Evolutionary conservation across 30 jellyfish, hydroid and myxozoan species (phyloP).

Genomic region (Mastigias papua): DNA sequence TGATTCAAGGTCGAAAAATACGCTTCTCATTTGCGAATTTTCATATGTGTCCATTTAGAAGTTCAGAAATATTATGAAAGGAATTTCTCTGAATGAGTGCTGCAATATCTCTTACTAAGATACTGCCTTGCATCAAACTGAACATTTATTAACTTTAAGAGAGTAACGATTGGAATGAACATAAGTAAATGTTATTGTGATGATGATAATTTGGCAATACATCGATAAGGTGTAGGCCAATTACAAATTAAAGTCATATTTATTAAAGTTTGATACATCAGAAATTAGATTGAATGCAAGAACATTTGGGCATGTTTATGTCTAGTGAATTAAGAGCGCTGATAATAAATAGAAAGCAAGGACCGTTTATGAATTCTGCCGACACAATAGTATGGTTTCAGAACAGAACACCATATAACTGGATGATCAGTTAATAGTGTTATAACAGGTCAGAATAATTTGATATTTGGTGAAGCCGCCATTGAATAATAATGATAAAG

Average conservation of each 20-base stretch:
- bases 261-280: neutral
- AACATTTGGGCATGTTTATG: neutral
- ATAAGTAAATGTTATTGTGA: neutral
- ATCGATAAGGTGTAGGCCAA: neutral
- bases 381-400: neutral
- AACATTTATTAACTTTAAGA: neutral
- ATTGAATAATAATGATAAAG: neutral
- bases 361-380: neutral
- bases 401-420: neutral
- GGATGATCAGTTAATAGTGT: neutral
- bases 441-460: neutral
- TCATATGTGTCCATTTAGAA: too few relatives aligned
- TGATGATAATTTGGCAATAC: neutral
- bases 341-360: neutral
- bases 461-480: constrained; percentile 9
- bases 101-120: neutral
- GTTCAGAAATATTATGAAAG: too few relatives aligned
- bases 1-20: too few relatives aligned
- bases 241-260: neutral
- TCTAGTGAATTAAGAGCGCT: constrained; percentile 4
- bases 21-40: too few relatives aligned
- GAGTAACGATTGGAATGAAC: neutral
- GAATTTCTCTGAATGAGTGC: too few relatives aligned
- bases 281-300: neutral
- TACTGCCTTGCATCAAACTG: neutral